Evolutionary conservation across 1,140 invertebrate genomes (phyloP).

Genomic region (Littorina saxatilis): DNA sequence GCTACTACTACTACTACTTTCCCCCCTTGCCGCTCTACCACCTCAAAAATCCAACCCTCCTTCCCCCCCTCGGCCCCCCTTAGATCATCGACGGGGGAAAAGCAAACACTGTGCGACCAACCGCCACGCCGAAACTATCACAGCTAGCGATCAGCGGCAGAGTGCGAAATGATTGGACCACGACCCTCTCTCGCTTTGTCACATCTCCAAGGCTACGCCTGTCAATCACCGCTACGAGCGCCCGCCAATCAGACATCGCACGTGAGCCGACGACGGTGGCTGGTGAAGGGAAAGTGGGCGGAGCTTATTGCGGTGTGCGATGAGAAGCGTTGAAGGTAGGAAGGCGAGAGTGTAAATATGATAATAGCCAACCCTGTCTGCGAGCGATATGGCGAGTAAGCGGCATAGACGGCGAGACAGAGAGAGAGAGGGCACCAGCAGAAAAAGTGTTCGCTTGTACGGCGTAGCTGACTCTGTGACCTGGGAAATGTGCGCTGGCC

Average conservation of each 20-base stretch:
- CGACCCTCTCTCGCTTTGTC: background rate
- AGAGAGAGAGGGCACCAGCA: background rate
- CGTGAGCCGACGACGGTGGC: background rate
- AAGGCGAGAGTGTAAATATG: slow-evolving; percentile 25
- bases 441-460: background rate
- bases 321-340: background rate
- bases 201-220: slow-evolving; percentile 34
- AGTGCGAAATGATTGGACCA: slow-evolving; percentile 23
- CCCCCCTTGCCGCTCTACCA: no score
- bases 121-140: background rate
- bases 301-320: background rate
- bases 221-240: slow-evolving; percentile 22
- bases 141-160: slow-evolving; percentile 14
- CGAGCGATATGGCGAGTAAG: slow-evolving; percentile 16
- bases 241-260: slow-evolving; percentile 27
- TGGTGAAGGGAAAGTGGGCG: background rate
- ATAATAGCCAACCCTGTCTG: slow-evolving; percentile 36
- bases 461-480: background rate
- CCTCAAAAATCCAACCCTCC: background rate
- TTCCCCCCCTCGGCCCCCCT: background rate
- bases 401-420: background rate
- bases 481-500: background rate
- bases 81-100: slow-evolving; percentile 15
- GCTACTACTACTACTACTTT: no score
- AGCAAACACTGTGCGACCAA: slow-evolving; percentile 12